Conservation (phyloP, 2,888 invertebrate genomes). For the Gandaritis pyraliata region DNA sequence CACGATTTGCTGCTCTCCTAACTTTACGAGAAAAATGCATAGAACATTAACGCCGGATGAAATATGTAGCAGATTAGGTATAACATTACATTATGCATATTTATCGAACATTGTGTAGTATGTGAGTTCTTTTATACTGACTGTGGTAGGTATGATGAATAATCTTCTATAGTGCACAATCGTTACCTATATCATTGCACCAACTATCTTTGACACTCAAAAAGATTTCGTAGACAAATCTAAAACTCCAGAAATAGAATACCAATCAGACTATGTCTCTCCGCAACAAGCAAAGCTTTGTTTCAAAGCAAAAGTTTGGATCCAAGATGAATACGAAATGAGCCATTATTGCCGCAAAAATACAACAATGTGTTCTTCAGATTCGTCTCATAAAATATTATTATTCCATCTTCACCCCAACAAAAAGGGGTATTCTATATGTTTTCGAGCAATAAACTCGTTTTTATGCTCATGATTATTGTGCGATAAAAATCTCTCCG, state of each 20-base stretch:
- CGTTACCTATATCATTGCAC: background rate
- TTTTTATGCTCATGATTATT: conserved; percentile 38
- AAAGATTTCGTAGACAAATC: conserved; percentile 17
- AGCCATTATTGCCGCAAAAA: conserved; percentile 36
- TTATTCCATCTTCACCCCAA: conserved; percentile 34
- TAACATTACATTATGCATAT: no score
- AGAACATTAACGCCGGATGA: no score
- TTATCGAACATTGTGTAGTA: no score
- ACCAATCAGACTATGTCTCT: conserved; percentile 33
- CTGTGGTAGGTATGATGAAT: no score
- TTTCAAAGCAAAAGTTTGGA: conserved; percentile 37
- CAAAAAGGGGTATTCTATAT: conserved; percentile 37
- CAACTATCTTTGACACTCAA: background rate
- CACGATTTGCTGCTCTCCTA: conserved; percentile 38
- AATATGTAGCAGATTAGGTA: no score
- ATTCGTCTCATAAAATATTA: conserved; percentile 37
- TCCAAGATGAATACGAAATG: conserved; percentile 41
- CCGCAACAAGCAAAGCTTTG: conserved; percentile 38
- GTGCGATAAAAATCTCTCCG: conserved; percentile 34
- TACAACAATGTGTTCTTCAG: conserved; percentile 38
- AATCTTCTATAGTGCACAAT: no score
- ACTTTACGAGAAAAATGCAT: conserved; percentile 23
- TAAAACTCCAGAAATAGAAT: conserved; percentile 31
- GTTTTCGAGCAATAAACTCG: conserved; percentile 35
- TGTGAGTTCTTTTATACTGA: no score